Base-by-base conservation (phyloP, 30 jellyfish, hydroid and myxozoan genomes). In the Chrysaora quinquecirrha region DNA sequence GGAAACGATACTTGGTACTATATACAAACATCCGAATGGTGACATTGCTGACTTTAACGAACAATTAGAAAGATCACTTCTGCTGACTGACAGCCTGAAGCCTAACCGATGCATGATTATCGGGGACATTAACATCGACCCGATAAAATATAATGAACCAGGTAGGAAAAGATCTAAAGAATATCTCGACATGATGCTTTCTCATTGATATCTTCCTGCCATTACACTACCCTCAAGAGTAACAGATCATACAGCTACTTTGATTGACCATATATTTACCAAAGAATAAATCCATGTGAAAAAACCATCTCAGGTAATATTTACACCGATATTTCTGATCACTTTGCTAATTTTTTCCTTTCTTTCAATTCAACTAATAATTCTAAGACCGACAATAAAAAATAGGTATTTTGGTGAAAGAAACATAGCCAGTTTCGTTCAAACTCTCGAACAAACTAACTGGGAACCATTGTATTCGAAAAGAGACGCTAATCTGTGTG, bases 391-490 rank as follows among this genome's bases (percentile, higher is more conserved):
- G n/a, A 61, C 23, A 61, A 27, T 14, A 21, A 61, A 61, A 61
- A 61, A 38, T 61, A 20, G 38, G 47, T 14, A 61, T 61, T 61
- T 6, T 9, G 73, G 73, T 0, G 27, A 61, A 25, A 19, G 28
- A 61, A 61, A 61, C 28, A 7, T 61, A 1, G 47, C 34, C 46
- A 61, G 28, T 38, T 61, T 61, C 14, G 61, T 19, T 9, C 10
- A 61, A 61, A 61, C 0, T 61, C 28, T 61, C 20, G 38, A 1
- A 61, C 73, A 18, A 33, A 61, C 73, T 61, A 21, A 24, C 3
- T 61, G 73, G 30, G 34, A 61, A 24, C 34, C 73, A 61, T 24
- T n/a, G n/a, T n/a, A n/a, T n/a, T n/a, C n/a, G n/a, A n/a, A n/a
- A n/a, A 61, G n/a, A 6, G 73, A 24, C 11, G 31, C 73, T 2